Percentiles rank a stretch among this genome's conserved stretches.
Conservation (phyloP, 2,797 vertebrate genomes). For the Aeoliscus strigatus region DNA sequence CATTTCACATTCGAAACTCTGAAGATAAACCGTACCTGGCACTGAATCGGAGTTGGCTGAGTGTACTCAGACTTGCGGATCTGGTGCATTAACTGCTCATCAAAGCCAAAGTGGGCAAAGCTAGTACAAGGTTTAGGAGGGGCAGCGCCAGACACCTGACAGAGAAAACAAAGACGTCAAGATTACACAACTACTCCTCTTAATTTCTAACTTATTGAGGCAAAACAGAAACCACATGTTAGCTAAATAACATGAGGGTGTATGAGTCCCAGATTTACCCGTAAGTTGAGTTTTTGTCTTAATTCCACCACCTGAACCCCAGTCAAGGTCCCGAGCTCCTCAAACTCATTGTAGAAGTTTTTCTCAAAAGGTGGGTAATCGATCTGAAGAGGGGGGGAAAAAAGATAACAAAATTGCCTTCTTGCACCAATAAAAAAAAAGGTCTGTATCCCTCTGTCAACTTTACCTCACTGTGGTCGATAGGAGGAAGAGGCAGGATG, state of each 20-base stretch:
- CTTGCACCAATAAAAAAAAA: neutral
- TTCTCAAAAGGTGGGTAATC: slow-evolving; percentile 98
- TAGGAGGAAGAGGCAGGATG: slow-evolving; percentile 92
- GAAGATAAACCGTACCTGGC: slow-evolving; percentile 78
- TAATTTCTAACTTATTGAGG: too few relatives aligned
- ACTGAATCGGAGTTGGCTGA: slow-evolving; percentile 96
- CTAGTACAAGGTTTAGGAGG: slow-evolving; percentile 93
- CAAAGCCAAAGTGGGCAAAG: slow-evolving; percentile 96
- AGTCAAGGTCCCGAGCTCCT: slow-evolving; percentile 87
- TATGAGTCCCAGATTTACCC: slow-evolving; percentile 71
- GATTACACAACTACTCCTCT: too few relatives aligned
- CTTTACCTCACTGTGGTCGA: slow-evolving; percentile 93
- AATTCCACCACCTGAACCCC: slow-evolving; percentile 85
- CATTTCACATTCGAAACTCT: neutral
- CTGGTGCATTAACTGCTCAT: slow-evolving; percentile 96
- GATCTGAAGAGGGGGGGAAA: slow-evolving; percentile 72
- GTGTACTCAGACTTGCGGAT: slow-evolving; percentile 98
- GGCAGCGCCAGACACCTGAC: slow-evolving; percentile 91
- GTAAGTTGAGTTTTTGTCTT: slow-evolving; percentile 90
- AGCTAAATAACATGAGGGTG: neutral
- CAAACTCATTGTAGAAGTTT: slow-evolving; percentile 95
- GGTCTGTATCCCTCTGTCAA: neutral
- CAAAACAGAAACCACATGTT: too few relatives aligned
- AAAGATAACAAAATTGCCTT: slow-evolving; percentile 7
- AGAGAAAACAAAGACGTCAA: neutral